Evolutionary conservation across 2,888 invertebrate species (phyloP).

Genomic region (Cataglyphis livida): DNA sequence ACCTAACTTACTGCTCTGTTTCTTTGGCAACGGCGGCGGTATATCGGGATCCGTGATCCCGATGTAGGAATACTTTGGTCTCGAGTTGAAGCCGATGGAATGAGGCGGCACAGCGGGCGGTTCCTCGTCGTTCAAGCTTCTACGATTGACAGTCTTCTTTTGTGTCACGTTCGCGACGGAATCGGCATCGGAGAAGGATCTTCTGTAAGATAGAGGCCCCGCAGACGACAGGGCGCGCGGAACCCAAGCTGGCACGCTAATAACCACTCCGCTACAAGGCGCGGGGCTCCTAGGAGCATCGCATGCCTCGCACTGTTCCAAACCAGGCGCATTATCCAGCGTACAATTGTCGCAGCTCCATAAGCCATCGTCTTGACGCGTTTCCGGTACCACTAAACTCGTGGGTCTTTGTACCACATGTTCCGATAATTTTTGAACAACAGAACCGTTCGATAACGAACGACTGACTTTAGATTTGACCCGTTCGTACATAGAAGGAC

Average conservation of each 20-base stretch:
- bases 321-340: constrained; percentile 89
- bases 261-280: constrained; percentile 85
- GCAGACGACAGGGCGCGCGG: constrained; percentile 83
- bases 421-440: constrained; percentile 88
- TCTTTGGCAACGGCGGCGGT: constrained; percentile 84
- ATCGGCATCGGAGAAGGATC: constrained; percentile 85
- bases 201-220: constrained; percentile 83
- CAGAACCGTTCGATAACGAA: constrained; percentile 89
- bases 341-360: constrained; percentile 93
- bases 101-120: constrained; percentile 87
- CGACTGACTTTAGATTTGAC: constrained; percentile 88
- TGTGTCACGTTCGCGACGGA: constrained; percentile 85
- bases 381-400: constrained; percentile 88
- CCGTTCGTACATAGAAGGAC: constrained; percentile 86
- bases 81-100: constrained; percentile 83
- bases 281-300: constrained; percentile 89
- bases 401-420: constrained; percentile 87
- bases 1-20: constrained; percentile 81
- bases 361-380: constrained; percentile 79
- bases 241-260: constrained; percentile 86
- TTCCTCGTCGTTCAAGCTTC: constrained; percentile 87
- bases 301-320: constrained; percentile 91
- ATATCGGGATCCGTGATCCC: constrained; percentile 84
- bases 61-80: constrained; percentile 83
- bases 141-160: constrained; percentile 85